These are phyloP conservation scores for Microcebus griseorufus DNA, from an alignment of 2,113 vertebrate species.

Conservation along the genomic window DNA sequence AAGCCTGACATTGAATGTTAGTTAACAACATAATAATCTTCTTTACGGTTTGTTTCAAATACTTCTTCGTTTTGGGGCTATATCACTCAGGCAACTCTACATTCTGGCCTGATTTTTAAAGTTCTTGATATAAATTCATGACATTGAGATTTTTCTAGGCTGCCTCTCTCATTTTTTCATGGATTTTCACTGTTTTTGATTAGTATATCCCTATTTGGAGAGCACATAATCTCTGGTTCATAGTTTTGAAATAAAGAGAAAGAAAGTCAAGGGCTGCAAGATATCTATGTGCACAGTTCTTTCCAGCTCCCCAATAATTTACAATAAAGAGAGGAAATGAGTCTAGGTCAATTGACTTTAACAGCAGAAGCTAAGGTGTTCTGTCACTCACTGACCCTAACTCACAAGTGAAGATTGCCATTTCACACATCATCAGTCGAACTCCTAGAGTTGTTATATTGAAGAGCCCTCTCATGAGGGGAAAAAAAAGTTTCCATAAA, in stretches of 20 bases:
- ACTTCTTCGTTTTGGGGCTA: background rate
- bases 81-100: background rate
- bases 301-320: background rate
- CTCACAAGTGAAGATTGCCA: background rate
- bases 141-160: slow-evolving; percentile 25
- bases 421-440: background rate
- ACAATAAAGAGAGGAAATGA: background rate
- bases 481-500: background rate
- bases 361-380: background rate
- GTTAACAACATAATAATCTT: slow-evolving; percentile 15
- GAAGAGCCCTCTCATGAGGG: background rate
- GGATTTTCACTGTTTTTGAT: background rate
- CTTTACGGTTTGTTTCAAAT: background rate
- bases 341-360: background rate
- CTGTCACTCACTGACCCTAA: background rate
- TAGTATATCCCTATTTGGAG: background rate
- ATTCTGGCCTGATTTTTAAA: background rate
- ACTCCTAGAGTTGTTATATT: background rate
- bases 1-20: background rate
- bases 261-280: background rate
- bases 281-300: background rate
- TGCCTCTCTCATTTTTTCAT: background rate
- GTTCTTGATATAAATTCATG: background rate
- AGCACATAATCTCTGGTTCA: slow-evolving; percentile 15
- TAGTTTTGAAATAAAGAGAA: slow-evolving; percentile 17